Base-by-base conservation (phyloP, 2,888 invertebrate genomes). In the Gnatocerus cornutus region DNA sequence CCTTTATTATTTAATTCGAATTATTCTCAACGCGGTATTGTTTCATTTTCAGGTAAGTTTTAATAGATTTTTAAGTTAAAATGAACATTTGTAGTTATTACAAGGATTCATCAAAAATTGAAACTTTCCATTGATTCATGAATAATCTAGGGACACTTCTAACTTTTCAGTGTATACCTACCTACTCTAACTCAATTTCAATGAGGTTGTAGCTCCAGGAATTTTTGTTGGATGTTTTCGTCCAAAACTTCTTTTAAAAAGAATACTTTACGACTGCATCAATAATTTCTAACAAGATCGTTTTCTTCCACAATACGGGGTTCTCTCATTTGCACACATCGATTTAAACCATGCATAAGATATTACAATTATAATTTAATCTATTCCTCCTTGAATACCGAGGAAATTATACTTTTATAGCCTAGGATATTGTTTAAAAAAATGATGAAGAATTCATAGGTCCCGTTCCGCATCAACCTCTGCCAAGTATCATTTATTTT, bases 401-500 rank as follows among this genome's bases (percentile, higher is more conserved):
- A 41, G 41, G 5, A 41, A 41, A n/a, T 41, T n/a, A 10, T 41
- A 41, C 41, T 41, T 33, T 41, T 41, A 41, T 41, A 12, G 12
- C 41, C 41, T 41, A 7, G 6, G 12, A 41, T 41, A 41, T 41
- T 41, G 41, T 41, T 41, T 46, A 46, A 46, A 46, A 13, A 46
- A 46, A 46, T 41, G 13, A 46, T 46, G 13, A 46, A 46, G 21
- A 14, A 46, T 46, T 46, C 41, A 41, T 41, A 4, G 1, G 14
- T 46, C 7, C 2, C 14, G 46, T 46, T 46, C 21, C 46, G 46
- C 21, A 46, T 46, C 16, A 46, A 46, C 46, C 46, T 46, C 16
- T 46, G 46, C 46, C 46, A 46, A 46, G 46, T 16, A 8, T 5
- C 46, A 46, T 21, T 16, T 46, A 46, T 46, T 46, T 46, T 8